phyloP scores from a whole-genome alignment of 2,113 vertebrate genomes.

The Theropithecus gelada region DNA sequence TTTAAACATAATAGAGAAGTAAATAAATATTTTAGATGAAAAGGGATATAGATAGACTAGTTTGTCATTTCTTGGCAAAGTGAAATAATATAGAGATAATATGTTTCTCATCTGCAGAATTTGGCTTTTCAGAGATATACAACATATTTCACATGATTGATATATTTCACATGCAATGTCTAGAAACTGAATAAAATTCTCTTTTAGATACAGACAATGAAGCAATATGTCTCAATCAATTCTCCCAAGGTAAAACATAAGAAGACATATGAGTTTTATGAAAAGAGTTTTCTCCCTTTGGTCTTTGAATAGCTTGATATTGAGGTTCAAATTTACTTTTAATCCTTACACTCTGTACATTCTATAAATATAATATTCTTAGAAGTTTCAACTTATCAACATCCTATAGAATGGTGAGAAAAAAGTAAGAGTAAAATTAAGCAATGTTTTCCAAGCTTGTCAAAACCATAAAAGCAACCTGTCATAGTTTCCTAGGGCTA shows the following conservation, averaged over 20 bases:
- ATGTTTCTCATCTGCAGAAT: neutral
- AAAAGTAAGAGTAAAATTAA: neutral
- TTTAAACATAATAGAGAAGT: neutral
- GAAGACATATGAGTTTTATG: neutral
- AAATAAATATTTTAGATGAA: neutral
- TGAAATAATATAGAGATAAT: neutral
- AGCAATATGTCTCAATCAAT: neutral
- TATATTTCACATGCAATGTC: neutral
- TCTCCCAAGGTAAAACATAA: neutral
- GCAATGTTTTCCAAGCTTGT: neutral
- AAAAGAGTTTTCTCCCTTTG: neutral
- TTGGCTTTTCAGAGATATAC: neutral
- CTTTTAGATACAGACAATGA: neutral
- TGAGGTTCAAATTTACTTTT: neutral
- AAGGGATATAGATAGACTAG: neutral
- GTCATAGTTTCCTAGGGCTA: neutral
- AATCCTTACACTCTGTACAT: neutral
- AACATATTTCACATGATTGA: neutral
- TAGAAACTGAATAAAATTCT: neutral
- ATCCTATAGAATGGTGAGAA: neutral
- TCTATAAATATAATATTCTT: neutral
- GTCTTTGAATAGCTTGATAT: neutral
- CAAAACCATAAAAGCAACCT: neutral
- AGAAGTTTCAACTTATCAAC: neutral
- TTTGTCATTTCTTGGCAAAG: neutral